Conservation (phyloP, 2,113 vertebrate genomes). For the Enhydra lutris region DNA sequence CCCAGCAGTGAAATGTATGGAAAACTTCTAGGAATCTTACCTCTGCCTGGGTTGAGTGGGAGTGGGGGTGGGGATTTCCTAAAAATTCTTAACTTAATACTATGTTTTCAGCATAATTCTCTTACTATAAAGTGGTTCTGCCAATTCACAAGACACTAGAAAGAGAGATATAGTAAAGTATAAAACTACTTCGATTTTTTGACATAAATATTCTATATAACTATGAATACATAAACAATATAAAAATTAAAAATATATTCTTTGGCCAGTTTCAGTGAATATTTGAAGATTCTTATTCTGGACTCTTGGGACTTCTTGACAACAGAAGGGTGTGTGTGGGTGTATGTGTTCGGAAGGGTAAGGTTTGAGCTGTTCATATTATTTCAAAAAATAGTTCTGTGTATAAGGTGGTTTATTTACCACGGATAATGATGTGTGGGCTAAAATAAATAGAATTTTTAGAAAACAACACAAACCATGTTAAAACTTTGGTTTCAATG, state of each 20-base stretch:
- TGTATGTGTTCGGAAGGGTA: neutral
- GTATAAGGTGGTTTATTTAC: neutral
- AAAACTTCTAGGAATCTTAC: neutral
- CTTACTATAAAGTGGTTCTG: neutral
- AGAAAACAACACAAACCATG: constrained; percentile 7
- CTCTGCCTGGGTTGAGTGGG: neutral
- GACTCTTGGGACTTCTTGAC: neutral
- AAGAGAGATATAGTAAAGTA: neutral
- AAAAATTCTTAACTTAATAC: neutral
- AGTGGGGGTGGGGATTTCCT: neutral
- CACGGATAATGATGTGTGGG: neutral
- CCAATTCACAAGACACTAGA: neutral
- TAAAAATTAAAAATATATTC: neutral
- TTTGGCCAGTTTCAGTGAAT: neutral
- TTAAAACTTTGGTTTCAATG: neutral
- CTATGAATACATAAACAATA: neutral
- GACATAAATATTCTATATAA: neutral
- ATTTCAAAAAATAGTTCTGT: neutral
- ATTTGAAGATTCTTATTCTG: neutral
- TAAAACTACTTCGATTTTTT: constrained; percentile 7
- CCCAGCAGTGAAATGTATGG: neutral
- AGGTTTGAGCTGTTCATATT: neutral
- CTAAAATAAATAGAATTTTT: neutral
- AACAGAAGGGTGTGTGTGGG: neutral
- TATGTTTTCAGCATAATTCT: constrained; percentile 3